phyloP scores from a whole-genome alignment of 2,888 invertebrate species.

The Hydrotaea diabolus region DNA sequence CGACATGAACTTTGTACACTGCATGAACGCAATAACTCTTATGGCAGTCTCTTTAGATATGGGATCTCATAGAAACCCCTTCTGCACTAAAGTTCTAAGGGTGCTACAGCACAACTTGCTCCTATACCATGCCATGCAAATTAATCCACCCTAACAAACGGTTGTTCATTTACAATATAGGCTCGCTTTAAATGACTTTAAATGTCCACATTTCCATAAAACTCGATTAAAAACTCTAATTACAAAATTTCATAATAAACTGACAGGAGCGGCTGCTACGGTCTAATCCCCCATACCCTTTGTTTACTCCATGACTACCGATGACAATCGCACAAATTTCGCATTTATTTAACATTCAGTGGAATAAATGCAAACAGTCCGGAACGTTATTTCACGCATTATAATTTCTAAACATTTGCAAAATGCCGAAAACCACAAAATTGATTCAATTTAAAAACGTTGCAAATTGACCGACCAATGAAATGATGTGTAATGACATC shows the following conservation, averaged over 20 bases:
- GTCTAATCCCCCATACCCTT: background rate
- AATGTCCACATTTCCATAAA: background rate
- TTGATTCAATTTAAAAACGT: slow-evolving; percentile 8
- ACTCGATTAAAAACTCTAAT: background rate
- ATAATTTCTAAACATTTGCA: background rate
- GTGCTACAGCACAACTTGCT: too few relatives aligned
- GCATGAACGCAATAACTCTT: too few relatives aligned
- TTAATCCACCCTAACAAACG: too few relatives aligned
- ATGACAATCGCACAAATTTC: background rate
- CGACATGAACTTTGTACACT: too few relatives aligned
- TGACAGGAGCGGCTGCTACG: background rate
- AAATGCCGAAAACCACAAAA: slow-evolving; percentile 11
- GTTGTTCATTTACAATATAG: too few relatives aligned
- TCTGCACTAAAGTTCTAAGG: too few relatives aligned
- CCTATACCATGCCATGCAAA: too few relatives aligned
- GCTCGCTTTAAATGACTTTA: too few relatives aligned
- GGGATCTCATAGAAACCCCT: too few relatives aligned
- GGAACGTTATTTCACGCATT: slow-evolving; percentile 9
- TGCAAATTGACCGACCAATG: background rate
- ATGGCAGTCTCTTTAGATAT: too few relatives aligned
- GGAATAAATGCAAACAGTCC: background rate
- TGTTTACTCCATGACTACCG: background rate
- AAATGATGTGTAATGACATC: slow-evolving; percentile 3
- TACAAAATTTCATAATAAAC: background rate
- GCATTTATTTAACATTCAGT: background rate